Conservation (phyloP, 2,888 invertebrate species). For the Microchrysa polita region DNA sequence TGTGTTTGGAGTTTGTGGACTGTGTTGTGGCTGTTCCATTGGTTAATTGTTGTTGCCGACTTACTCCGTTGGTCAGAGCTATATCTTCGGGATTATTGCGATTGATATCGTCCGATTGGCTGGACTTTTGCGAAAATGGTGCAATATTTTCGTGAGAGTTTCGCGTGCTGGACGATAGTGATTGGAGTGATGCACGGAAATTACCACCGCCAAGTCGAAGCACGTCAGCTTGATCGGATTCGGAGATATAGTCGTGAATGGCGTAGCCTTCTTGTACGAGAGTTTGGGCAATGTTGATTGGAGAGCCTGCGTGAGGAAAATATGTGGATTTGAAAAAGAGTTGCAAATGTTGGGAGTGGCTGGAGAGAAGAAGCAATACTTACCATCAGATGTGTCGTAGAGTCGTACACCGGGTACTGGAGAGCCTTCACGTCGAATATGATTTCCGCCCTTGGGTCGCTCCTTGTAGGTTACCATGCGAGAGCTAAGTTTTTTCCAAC, state of each 20-base stretch:
- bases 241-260: conserved; percentile 52
- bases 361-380: conserved; percentile 43
- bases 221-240: conserved; percentile 32
- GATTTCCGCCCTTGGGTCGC: conserved; percentile 60
- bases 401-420: conserved; percentile 82
- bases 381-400: conserved; percentile 74
- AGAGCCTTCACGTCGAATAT: conserved; percentile 69
- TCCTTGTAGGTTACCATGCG: conserved; percentile 78
- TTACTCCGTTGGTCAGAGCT: conserved; percentile 3
- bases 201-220: conserved; percentile 46
- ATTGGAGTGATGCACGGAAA: conserved; percentile 14
- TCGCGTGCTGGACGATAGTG: background rate
- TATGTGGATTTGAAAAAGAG: background rate
- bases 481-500: conserved; percentile 83
- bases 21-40: background rate
- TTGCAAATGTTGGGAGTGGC: too few species aligned
- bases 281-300: conserved; percentile 60
- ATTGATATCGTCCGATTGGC: background rate
- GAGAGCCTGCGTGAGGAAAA: conserved; percentile 53
- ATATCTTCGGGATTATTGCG: conserved; percentile 5
- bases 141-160: conserved; percentile 9
- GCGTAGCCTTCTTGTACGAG: conserved; percentile 61
- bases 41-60: background rate
- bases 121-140: background rate
- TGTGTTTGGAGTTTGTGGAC: background rate